These are phyloP conservation scores for Porites evermanni DNA, from an alignment of 92 coral and sea anemone species.

Conservation along the genomic window DNA sequence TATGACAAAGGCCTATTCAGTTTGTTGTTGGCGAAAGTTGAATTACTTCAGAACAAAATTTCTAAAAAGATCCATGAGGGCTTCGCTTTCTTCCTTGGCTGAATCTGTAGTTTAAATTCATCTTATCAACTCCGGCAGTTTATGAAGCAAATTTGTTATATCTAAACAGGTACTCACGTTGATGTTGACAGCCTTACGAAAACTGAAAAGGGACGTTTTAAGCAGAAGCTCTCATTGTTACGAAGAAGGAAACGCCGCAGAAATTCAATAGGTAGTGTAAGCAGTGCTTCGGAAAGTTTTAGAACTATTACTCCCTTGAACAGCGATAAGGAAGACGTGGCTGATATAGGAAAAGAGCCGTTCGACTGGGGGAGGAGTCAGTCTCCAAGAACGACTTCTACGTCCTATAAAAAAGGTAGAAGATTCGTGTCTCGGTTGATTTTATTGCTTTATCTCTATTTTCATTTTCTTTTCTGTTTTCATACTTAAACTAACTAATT, in stretches of 20 bases:
- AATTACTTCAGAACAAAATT: too few species aligned
- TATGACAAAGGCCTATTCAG: too few species aligned
- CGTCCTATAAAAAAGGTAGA: conserved; percentile 34
- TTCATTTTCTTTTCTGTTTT: too few species aligned
- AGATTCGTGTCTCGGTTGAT: too few species aligned
- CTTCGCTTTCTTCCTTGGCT: too few species aligned
- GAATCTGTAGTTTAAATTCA: too few species aligned
- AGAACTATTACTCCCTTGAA: conserved; percentile 70
- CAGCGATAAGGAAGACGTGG: conserved; percentile 20
- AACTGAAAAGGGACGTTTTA: conserved; percentile 18
- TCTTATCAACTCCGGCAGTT: too few species aligned
- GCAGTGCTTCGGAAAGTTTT: conserved; percentile 70
- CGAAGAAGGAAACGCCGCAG: conserved; percentile 5
- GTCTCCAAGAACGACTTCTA: conserved; percentile 12
- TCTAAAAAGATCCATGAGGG: too few species aligned
- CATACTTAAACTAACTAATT: too few species aligned
- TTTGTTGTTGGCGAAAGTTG: too few species aligned
- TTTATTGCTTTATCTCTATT: too few species aligned
- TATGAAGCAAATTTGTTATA: neutral
- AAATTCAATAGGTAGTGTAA: conserved; percentile 11
- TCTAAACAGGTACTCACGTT: conserved; percentile 16
- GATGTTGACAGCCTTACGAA: neutral
- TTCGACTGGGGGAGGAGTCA: conserved; percentile 5
- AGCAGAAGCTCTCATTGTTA: conserved; percentile 8
- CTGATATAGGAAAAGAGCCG: conserved; percentile 6